Base-by-base conservation (phyloP, 2,797 vertebrate genomes). In the Mus caroli region DNA sequence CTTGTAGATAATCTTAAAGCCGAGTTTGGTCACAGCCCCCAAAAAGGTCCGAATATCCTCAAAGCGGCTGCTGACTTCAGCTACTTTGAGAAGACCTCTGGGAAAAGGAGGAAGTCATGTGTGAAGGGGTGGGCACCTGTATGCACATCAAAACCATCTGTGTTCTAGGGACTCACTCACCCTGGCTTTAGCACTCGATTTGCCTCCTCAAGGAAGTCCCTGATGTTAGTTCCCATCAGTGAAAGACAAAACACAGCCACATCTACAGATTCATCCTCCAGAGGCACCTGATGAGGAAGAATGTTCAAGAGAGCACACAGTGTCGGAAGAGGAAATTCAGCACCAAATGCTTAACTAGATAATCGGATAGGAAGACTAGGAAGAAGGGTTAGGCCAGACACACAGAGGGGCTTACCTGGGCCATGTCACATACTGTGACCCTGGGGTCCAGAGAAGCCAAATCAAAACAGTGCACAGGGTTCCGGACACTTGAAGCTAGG, bases 151-250 rank as follows among this genome's bases (percentile, higher is more conserved):
- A 77, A 34, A 89, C 3, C 19, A n/a, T 10, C 71, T 85, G 40
- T 50, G 67, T 77, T 22, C 37, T 14, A 13, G 4, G 56, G 40
- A 2, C 97, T 98, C 98, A 2, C 97, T 98, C 98, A 99, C 99
- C 99, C 98, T 79, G 92, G 98, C 93, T 98, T 99, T 91, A 99
- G 98, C 56, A 99, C 99, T 0, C 99, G 98, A 97, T 99, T 99
- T 92, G 99, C 99, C 97, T 99, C 99, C 12, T 97, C 98, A 11
- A 99, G 97, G 96, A 99, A 99, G 95, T 99, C 99, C 31, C 95
- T 93, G 95, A 99, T 98, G 97, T 99, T 99, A 92, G 99, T 99
- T 87, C 99, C 99, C 99, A 99, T 99, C 96, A 99, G 98, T 0
- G 99, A 99, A 60, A 99, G 99, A 97, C 99, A 99, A 98, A 99